Base-by-base conservation (phyloP, 2,888 invertebrate genomes). In the Hypomecis punctinalis region DNA sequence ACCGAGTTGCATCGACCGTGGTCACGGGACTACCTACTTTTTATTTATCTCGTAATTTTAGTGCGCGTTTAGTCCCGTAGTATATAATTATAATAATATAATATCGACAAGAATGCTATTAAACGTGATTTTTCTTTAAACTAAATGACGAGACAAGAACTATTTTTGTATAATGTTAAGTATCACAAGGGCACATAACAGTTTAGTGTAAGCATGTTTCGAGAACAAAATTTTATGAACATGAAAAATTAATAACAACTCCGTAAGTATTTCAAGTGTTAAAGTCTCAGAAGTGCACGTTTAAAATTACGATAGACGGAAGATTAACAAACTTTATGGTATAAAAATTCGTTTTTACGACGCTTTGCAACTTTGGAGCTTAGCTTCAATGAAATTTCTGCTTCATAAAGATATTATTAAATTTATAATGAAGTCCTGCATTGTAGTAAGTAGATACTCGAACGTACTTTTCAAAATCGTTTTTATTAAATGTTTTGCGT, bases 281-380 rank as follows among this genome's bases (percentile, higher is more conserved):
- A 56, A 69, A 72, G 23, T 23, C 23, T 23, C 23, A 23, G 23
- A 1, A 23, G 66, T 70, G 58, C 58, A 69, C 62, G 67, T 64
- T 73, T 69, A 71, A 72, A 73, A 76, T 78, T 74, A 77, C 68
- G 72, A 68, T 69, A 68, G 60, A 67, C 70, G 68, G 69, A 72
- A 77, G 75, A 82, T 83, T 76, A 81, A 73, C 70, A 76, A 83
- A 81, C 67, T 82, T 81, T 71, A 59, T 35, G 72, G 60, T 72
- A 61, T 78, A 76, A 82, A 78, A 78, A 77, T 75, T 76, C 43
- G 68, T 68, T 78, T 78, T 80, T 79, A 79, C 67, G 78, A 72
- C 66, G 67, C 60, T 67, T 73, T 71, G 67, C 59, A 77, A 79
- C 76, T 80, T 78, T 63, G 52, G 56, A 40, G 61, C 59, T 76